Percentiles rank a stretch among this genome's conserved stretches.
These are phyloP conservation scores for Mythimna ferrago DNA, from an alignment of 2,888 invertebrate genomes.

Conservation along the genomic window DNA sequence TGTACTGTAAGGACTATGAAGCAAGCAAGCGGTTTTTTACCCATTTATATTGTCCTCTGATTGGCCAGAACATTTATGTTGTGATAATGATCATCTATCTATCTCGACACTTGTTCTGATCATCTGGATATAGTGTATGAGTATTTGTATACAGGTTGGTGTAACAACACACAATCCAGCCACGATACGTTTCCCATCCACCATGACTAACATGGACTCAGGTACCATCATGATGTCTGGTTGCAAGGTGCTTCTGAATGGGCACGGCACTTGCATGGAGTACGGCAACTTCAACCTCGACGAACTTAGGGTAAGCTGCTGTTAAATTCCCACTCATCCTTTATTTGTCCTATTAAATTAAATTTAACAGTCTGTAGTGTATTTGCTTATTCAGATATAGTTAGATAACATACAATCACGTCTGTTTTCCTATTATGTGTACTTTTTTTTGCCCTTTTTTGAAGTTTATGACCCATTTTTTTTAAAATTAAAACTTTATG, in stretches of 20 bases:
- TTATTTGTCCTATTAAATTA: not conserved
- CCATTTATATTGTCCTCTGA: not conserved
- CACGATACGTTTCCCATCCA: slow-evolving; percentile 97
- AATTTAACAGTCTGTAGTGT: not conserved
- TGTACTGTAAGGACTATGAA: not conserved
- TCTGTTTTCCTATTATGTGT: not conserved
- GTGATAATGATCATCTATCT: not conserved
- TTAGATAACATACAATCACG: not conserved
- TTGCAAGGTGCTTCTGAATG: slow-evolving; percentile 98
- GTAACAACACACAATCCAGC: slow-evolving; percentile 98
- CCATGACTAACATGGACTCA: slow-evolving; percentile 98
- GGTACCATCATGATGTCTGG: slow-evolving; percentile 99
- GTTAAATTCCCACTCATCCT: not conserved
- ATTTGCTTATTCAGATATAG: not conserved
- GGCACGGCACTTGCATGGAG: slow-evolving; percentile 97
- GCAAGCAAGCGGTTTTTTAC: not conserved
- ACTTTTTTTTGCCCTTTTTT: too few relatives aligned
- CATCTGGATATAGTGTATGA: not conserved
- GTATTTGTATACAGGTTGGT: slow-evolving; percentile 92
- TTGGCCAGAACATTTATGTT: not conserved
- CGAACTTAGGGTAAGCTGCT: slow-evolving; percentile 93
- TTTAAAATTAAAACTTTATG: too few relatives aligned
- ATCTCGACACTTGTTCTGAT: not conserved
- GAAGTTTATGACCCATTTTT: too few relatives aligned
- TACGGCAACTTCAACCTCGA: slow-evolving; percentile 98